Evolutionary conservation across 2,113 vertebrate species (phyloP), one percentile per base, ranked within the genome.

Genomic region (Zosterops borbonicus): DNA sequence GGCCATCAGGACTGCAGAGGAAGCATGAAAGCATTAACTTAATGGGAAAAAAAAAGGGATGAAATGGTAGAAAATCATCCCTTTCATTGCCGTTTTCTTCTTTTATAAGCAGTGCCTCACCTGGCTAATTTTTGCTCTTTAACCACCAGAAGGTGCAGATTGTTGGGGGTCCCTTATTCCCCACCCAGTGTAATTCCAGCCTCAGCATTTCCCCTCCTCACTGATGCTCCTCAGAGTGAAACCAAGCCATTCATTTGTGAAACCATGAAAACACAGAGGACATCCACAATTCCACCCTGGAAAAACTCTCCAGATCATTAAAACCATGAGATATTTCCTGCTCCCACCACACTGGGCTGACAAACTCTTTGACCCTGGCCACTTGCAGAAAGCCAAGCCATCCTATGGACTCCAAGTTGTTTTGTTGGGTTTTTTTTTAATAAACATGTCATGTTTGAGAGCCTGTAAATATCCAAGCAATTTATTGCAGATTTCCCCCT

Each of bases 401-500:
- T 33, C 63, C 71, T 31, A 15, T 3, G 9, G 17, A 6, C 42
- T 42, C 53, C 55, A 28, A 39, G 39, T 39, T 39, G 21, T 17
- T 75, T 41, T 25, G 24, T 50, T 50, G 24, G 5, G 39, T 11
- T 24, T 49, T 24, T 56, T 46, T 55, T 4, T 6, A 90, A 89
- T 39, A 52, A 95, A 70, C 28, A 20, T 55, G 91, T 81, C 75
- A 47, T 25, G 5, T 70, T 11, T 20, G 52, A 88, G 24, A 88
- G 64, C 52, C 79, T 60, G 39, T 81, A 92, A 96, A 95, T 60
- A 96, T 9, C 60, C 56, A 8, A 69, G 47, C 68, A 52, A 71
- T 75, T 92, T 37, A 63, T 41, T n/a, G 64, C 42, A 95, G 55
- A 59, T 88, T 88, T 95, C 60, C 75, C 55, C 33, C 85, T 91